Evolutionary conservation across 2,888 invertebrate genomes (phyloP), one percentile per base, ranked within the genome.

Genomic region (Watsonalla binaria): DNA sequence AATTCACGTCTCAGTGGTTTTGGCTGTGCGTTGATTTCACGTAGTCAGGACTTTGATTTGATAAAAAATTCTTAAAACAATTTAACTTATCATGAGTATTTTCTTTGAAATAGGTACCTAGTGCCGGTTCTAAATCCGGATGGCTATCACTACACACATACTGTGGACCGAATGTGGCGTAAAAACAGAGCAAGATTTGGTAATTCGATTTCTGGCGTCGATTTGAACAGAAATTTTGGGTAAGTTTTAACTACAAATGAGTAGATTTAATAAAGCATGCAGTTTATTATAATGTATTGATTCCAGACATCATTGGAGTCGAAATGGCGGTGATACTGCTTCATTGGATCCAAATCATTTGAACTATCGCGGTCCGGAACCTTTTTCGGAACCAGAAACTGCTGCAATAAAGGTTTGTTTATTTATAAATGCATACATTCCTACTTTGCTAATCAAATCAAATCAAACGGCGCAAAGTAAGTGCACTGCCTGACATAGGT

Each of bases 221-320:
- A 97, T 81, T 90, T 97, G 0, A 97, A 97, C 74, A 92, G 98
- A 60, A 98, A 98, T 86, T 98, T 95, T 81, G 95, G 95, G 89
- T 89, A 76, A 62, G 53, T 13, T 33, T 46, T 14, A 53, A 13
- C 35, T 14, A 15, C 13, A 8, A 15, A 0, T 14, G 6, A 24
- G 14, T 24, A 6, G 34, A 6, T 39, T 33, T 42, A 14, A 6
- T 6, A 33, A 11, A 13, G 13, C 24, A 51, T 24, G 15, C 50
- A 51, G 15, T 45, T 50, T 11, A 37, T 54, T 9, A 49, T 35
- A 54, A 49, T 24, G 24, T 24, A 24, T 2, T 55, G 37, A 51
- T 68, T 76, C 11, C 60, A 89, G 89, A 5, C 66, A 78, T 56
- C 66, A 57, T 52, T 88, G 88, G 89, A 86, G 80, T 35, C 94